phyloP scores from a whole-genome alignment of 2,797 vertebrate species.

The Poecilia velifera region DNA sequence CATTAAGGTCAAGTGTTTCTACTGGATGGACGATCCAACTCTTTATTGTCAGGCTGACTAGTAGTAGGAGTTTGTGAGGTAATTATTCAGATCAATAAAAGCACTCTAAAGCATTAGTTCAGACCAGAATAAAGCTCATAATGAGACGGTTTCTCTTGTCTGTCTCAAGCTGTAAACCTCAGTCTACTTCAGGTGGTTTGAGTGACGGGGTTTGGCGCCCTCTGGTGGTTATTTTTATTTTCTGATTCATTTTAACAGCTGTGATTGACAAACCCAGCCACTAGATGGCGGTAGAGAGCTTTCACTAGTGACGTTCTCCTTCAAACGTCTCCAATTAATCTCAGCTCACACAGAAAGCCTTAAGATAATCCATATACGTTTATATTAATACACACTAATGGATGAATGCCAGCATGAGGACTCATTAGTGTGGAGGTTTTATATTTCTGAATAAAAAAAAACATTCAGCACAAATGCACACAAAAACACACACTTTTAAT shows the following conservation, averaged over 20 bases:
- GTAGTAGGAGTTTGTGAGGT: neutral
- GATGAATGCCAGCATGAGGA: constrained; percentile 1
- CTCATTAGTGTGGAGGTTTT: neutral
- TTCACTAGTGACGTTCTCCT: constrained; percentile 7
- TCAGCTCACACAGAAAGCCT: constrained; percentile 27
- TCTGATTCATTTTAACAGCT: neutral
- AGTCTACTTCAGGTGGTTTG: neutral
- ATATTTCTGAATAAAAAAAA: constrained; percentile 21
- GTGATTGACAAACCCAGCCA: constrained; percentile 37
- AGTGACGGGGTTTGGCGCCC: constrained; percentile 18
- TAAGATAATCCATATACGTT: constrained; percentile 11
- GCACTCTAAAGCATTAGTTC: neutral
- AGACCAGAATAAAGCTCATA: constrained; percentile 9
- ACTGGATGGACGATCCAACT: constrained; percentile 15
- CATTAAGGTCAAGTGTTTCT: constrained; percentile 33
- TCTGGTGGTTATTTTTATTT: constrained; percentile 30
- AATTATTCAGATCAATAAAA: constrained; percentile 2
- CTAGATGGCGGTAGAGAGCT: constrained; percentile 67
- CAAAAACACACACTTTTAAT: constrained; percentile 16
- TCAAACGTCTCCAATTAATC: constrained; percentile 42
- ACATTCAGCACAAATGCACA: neutral
- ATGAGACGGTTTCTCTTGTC: neutral
- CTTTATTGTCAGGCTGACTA: constrained; percentile 16
- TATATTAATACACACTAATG: neutral
- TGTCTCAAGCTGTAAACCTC: constrained; percentile 2